A percentile compares a stretch with the other conserved stretches of the same genome.
Conservation (phyloP, 1,140 invertebrate species). For the Capitella teleta region DNA sequence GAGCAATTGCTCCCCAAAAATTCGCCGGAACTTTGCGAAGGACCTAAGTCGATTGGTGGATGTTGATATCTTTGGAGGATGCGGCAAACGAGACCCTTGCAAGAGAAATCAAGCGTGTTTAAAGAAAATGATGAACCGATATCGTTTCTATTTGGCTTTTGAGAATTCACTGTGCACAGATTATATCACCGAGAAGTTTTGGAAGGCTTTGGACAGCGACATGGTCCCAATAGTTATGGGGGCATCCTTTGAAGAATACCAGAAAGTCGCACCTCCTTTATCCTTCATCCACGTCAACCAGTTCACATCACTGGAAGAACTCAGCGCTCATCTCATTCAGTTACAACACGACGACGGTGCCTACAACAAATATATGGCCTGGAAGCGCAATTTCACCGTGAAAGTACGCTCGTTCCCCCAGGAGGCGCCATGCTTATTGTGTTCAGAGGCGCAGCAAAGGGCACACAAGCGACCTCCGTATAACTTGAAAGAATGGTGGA, state of each 20-base stretch:
- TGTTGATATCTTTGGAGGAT: conserved; percentile 1
- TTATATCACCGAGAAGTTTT: conserved; percentile 17
- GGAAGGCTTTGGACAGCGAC: conserved; percentile 47
- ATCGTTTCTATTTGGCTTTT: conserved; percentile 19
- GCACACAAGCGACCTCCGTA: too few species aligned
- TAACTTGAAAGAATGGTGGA: too few species aligned
- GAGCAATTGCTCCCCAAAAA: too few species aligned
- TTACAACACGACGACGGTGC: conserved; percentile 34
- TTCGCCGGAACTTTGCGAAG: background rate
- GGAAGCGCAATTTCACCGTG: conserved; percentile 25
- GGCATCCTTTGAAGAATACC: conserved; percentile 73
- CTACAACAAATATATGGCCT: conserved; percentile 42
- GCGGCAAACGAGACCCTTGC: background rate
- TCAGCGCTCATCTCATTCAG: conserved; percentile 34
- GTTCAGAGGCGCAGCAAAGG: too few species aligned
- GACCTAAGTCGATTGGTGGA: background rate
- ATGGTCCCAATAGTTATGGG: conserved; percentile 92
- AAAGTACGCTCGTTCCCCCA: too few species aligned
- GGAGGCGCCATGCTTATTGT: too few species aligned
- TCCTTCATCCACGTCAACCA: conserved; percentile 36
- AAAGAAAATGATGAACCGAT: background rate
- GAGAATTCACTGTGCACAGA: conserved; percentile 15
- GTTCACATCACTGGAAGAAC: conserved; percentile 19
- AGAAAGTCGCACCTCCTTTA: conserved; percentile 60
- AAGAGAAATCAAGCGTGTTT: background rate